A percentile compares a stretch with the other conserved stretches of the same genome.
These are phyloP conservation scores for Leptinotarsa peninsularis DNA, from an alignment of 2,888 invertebrate genomes.

Conservation along the genomic window DNA sequence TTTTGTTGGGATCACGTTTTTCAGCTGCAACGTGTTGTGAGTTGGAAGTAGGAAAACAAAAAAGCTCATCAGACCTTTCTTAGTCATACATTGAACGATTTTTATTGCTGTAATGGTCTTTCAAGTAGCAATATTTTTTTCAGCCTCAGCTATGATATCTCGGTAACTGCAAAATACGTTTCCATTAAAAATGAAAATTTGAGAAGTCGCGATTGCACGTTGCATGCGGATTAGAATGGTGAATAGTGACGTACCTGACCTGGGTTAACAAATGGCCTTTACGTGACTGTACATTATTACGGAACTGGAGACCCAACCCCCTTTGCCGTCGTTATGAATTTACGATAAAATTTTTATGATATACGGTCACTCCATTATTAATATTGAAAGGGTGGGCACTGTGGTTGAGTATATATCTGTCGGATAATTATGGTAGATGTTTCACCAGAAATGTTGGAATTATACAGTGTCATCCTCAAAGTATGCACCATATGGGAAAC, in stretches of 20 bases:
- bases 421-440: too few species aligned
- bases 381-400: neutral
- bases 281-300: constrained; percentile 30
- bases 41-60: neutral
- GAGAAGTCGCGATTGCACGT: neutral
- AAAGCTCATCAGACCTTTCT: neutral
- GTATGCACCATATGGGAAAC: too few species aligned
- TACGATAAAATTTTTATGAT: constrained; percentile 17
- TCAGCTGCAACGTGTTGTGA: neutral
- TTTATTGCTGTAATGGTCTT: neutral
- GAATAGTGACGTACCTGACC: constrained; percentile 23
- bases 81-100: neutral
- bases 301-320: constrained; percentile 22
- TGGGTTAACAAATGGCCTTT: constrained; percentile 27
- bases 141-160: neutral
- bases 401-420: constrained; percentile 7
- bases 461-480: too few species aligned
- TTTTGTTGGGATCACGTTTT: neutral
- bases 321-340: constrained; percentile 14
- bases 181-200: constrained; percentile 18
- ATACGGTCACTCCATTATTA: constrained; percentile 7
- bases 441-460: too few species aligned
- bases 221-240: constrained; percentile 10
- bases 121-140: neutral
- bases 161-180: neutral